Evolutionary conservation across 2,888 invertebrate genomes (phyloP).

Genomic region (Scaptomyza flava): DNA sequence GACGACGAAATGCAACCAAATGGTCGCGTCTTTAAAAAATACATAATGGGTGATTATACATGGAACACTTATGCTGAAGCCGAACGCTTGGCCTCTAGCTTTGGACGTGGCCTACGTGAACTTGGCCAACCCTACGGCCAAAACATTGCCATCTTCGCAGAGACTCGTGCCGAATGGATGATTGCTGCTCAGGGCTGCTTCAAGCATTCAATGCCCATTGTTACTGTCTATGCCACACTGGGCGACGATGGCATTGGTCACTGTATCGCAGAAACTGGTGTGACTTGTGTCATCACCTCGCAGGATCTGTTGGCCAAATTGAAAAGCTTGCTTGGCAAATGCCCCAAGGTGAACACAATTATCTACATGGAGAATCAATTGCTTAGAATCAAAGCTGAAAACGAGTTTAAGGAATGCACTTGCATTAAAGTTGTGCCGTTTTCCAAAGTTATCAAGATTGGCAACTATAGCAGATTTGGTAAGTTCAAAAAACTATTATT

Average conservation of each 20-base stretch:
- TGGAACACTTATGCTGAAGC: slow-evolving; percentile 93
- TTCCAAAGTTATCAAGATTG: slow-evolving; percentile 88
- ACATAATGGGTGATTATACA: slow-evolving; percentile 95
- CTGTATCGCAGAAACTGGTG: slow-evolving; percentile 98
- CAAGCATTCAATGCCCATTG: slow-evolving; percentile 96
- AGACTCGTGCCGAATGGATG: slow-evolving; percentile 99
- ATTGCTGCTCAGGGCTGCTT: slow-evolving; percentile 97
- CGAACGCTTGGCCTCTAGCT: slow-evolving; percentile 89
- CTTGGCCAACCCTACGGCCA: slow-evolving; percentile 89
- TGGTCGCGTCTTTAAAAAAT: slow-evolving; percentile 98
- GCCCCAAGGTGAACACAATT: slow-evolving; percentile 91
- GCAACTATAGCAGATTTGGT: slow-evolving; percentile 86
- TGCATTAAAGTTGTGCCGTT: slow-evolving; percentile 91
- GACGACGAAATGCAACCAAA: slow-evolving; percentile 97
- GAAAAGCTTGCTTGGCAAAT: slow-evolving; percentile 89
- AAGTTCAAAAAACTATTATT: slow-evolving; percentile 46
- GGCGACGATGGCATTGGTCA: slow-evolving; percentile 98
- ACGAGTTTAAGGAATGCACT: slow-evolving; percentile 90
- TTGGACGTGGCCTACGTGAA: slow-evolving; percentile 93
- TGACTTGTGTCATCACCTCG: slow-evolving; percentile 95
- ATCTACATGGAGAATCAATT: slow-evolving; percentile 96
- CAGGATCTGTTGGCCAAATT: slow-evolving; percentile 96
- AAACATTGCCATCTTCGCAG: slow-evolving; percentile 97
- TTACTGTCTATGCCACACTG: slow-evolving; percentile 98
- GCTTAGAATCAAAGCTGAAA: slow-evolving; percentile 87